Percentiles rank a stretch among this genome's conserved stretches.
Conservation (phyloP, 2,888 invertebrate genomes). For the Tipula vernalis region DNA sequence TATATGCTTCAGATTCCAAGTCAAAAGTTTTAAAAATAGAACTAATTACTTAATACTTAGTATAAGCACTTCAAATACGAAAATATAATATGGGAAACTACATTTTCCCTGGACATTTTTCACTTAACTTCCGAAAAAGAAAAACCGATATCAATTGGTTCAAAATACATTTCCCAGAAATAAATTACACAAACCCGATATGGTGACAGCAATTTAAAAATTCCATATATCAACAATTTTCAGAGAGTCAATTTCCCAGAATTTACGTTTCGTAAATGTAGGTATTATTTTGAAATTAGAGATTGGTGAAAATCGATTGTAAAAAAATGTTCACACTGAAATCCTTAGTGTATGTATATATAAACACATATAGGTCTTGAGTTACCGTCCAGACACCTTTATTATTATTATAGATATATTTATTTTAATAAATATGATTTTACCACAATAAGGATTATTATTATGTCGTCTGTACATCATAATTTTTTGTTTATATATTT, state of each 20-base stretch:
- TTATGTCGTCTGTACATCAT: slow-evolving; percentile 35
- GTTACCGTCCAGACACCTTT: neutral
- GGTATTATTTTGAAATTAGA: neutral
- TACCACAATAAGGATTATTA: slow-evolving; percentile 35
- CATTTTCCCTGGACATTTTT: too few relatives aligned
- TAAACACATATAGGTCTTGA: neutral
- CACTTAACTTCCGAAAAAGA: too few relatives aligned
- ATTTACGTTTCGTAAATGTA: neutral
- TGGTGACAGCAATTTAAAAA: neutral
- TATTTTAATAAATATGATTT: slow-evolving; percentile 22
- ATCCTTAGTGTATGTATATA: neutral
- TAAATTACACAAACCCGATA: neutral
- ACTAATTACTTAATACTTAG: too few relatives aligned
- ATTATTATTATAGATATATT: neutral
- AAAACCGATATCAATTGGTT: too few relatives aligned
- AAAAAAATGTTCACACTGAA: neutral
- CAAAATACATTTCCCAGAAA: neutral
- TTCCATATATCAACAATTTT: neutral
- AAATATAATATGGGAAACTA: too few relatives aligned
- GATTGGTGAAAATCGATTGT: neutral
- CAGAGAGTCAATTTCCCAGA: neutral
- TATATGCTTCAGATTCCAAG: too few relatives aligned
- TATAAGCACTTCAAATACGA: too few relatives aligned
- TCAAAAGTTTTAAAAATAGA: too few relatives aligned
- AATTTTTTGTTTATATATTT: slow-evolving; percentile 9